phyloP scores from a whole-genome alignment of 2,113 vertebrate species.

The Phyllostomus discolor region DNA sequence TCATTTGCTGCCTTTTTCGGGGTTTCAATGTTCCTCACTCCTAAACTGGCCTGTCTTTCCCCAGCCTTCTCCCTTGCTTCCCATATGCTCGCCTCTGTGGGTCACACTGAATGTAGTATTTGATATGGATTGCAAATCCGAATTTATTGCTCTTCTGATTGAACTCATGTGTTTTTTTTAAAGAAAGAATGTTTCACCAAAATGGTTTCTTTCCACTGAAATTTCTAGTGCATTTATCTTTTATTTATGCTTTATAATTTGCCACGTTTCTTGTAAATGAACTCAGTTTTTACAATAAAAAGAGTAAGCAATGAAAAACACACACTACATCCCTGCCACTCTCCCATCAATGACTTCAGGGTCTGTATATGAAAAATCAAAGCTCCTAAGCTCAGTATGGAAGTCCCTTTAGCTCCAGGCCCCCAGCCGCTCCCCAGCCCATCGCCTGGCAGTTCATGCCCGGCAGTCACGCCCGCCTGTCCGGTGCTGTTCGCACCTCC shows the following conservation, averaged over 20 bases:
- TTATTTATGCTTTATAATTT: neutral
- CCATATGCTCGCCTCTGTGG: accelerated
- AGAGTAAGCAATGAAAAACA: neutral
- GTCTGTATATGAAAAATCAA: neutral
- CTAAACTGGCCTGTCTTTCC: neutral
- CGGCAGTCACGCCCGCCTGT: neutral
- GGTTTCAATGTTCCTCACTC: neutral
- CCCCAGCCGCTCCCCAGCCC: no score
- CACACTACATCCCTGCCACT: neutral
- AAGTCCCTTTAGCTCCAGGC: neutral
- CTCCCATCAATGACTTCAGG: neutral
- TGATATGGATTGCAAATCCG: neutral
- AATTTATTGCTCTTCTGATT: neutral
- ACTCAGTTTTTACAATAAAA: neutral
- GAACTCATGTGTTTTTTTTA: neutral
- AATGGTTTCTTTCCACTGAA: neutral
- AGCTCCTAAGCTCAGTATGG: neutral
- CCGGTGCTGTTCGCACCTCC: no score
- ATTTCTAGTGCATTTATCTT: neutral
- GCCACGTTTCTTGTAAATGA: neutral
- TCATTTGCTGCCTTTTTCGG: neutral
- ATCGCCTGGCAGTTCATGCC: no score
- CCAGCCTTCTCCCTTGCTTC: neutral
- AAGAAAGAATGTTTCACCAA: neutral
- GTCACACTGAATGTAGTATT: neutral